Base-by-base conservation (phyloP, 2,113 vertebrate species). In the Copsychus sechellarum region DNA sequence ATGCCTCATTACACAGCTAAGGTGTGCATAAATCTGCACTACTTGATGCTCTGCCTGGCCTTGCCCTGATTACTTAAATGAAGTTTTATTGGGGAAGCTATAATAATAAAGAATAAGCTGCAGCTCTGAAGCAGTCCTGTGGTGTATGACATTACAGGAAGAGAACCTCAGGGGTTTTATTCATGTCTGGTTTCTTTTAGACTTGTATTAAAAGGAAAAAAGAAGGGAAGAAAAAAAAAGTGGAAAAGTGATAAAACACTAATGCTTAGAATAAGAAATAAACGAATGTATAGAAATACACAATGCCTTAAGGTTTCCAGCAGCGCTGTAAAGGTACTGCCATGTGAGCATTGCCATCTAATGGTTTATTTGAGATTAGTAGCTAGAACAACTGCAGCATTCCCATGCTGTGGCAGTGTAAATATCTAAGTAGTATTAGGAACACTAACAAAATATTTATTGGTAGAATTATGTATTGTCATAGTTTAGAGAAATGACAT, bases 261-360 rank as follows among this genome's bases (percentile, higher is more conserved):
- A 70, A 62, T 80, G 20, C 53, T 57, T 89, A 91, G 93, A 96
- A 77, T 53, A 62, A 92, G 74, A 77, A 95, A 85, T 43, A 94
- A 92, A 91, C 0, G 21, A 70, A 67, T 81, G 6, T 31, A n/a
- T 47, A 83, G 70, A 78, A 77, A 64, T 56, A 29, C 31, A 64
- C 23, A 54, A 61, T n/a, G 48, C 29, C 40, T 38, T 40, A 12
- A 64, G 57, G 65, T 69, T 22, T 31, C 40, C 81, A 78, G 74
- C 42, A 38, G 47, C 0, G 11, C 5, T 33, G 69, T 31, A 72
- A 90, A 91, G 28, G 6, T 29, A 73, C 36, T 72, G 25, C 38
- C 23, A 25, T 88, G 94, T 86, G 85, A 93, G 96, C 74, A 98
- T 90, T 97, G 97, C 97, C 98, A 97, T 95, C 97, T 97, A 97